Percentiles rank a stretch among this genome's conserved stretches.
Evolutionary conservation across 2,888 invertebrate genomes (phyloP).

Genomic region (Trachelus troglodyta): DNA sequence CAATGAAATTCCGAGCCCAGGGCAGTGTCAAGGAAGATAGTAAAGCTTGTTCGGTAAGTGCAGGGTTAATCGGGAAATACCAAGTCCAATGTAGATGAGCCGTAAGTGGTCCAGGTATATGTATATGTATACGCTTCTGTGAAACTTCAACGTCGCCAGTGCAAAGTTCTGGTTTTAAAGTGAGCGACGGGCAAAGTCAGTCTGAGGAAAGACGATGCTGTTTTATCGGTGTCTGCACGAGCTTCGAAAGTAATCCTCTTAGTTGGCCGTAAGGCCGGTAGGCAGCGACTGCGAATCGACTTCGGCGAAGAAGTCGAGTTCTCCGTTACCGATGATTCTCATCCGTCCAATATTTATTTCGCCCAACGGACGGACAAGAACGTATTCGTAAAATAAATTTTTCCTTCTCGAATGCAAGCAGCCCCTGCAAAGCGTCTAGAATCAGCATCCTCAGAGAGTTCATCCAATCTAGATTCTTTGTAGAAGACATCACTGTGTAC

Average conservation of each 20-base stretch:
- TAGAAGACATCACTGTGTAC: background rate
- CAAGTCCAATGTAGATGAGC: background rate
- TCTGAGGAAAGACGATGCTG: constrained; percentile 33
- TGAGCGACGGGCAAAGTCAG: background rate
- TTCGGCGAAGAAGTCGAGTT: background rate
- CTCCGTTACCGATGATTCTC: constrained; percentile 5
- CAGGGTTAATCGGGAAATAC: background rate
- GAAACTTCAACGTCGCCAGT: background rate
- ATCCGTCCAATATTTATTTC: background rate
- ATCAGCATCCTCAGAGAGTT: background rate
- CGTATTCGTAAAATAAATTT: background rate
- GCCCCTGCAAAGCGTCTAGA: background rate
- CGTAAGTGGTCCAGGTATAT: background rate
- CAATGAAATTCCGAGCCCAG: background rate
- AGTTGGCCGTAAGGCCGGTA: constrained; percentile 48
- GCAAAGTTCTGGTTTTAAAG: background rate
- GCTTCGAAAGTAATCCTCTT: constrained; percentile 57
- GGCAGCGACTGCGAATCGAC: constrained; percentile 38
- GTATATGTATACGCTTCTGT: background rate
- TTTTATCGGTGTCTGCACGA: constrained; percentile 53
- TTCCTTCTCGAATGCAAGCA: background rate
- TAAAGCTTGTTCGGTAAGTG: background rate
- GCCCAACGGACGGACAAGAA: background rate
- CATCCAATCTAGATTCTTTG: background rate
- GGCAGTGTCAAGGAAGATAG: background rate